Conservation (phyloP, 2,888 invertebrate genomes). For the Nomada ferruginata region DNA sequence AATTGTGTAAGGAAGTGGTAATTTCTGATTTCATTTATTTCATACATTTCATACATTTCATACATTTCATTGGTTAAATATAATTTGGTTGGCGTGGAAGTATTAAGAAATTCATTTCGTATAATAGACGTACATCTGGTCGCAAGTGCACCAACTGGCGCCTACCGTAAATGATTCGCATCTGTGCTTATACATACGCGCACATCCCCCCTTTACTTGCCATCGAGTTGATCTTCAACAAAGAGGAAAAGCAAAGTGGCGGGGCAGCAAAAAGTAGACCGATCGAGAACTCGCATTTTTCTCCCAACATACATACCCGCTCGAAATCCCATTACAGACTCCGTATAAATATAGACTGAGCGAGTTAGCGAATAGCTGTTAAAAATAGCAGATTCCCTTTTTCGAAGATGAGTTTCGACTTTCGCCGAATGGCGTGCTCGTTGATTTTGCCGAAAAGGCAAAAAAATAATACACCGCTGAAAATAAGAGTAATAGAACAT, state of each 20-base stretch:
- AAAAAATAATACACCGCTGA: too few species aligned
- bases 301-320: constrained; percentile 24
- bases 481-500: too few species aligned
- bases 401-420: neutral
- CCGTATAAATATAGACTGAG: constrained; percentile 47
- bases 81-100: too few species aligned
- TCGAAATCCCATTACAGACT: constrained; percentile 37
- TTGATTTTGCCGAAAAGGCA: too few species aligned
- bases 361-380: constrained; percentile 28
- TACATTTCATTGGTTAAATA: too few species aligned
- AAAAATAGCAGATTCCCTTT: constrained; percentile 33
- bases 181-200: neutral
- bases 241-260: constrained; percentile 51
- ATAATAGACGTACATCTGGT: constrained; percentile 3
- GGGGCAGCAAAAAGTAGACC: constrained; percentile 47
- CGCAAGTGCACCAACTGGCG: constrained; percentile 24
- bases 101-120: neutral
- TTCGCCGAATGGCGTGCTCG: neutral
- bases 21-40: too few species aligned
- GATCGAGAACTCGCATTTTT: constrained; percentile 49
- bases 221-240: constrained; percentile 29
- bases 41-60: too few species aligned
- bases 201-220: constrained; percentile 25
- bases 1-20: too few species aligned
- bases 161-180: constrained; percentile 32